phyloP scores from a whole-genome alignment of 2,888 invertebrate species.

The Hypomecis atomaria region DNA sequence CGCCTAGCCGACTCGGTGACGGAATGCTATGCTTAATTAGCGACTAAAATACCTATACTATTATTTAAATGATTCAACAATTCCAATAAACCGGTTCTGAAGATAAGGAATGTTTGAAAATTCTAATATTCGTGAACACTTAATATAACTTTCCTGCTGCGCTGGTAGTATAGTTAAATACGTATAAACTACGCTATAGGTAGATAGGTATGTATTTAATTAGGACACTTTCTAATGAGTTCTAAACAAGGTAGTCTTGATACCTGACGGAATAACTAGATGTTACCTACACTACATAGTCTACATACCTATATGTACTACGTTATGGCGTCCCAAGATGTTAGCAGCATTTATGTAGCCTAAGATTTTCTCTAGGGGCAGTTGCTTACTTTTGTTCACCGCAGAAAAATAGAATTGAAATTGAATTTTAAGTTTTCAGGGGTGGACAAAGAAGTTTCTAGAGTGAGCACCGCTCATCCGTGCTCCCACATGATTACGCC shows the following conservation, averaged over 20 bases:
- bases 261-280: background rate
- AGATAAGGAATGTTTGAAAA: conserved; percentile 13
- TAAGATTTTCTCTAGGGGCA: no score
- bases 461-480: no score
- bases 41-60: conserved; percentile 14
- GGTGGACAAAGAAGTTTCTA: no score
- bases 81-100: conserved; percentile 24
- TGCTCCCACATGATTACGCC: no score
- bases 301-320: background rate
- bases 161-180: background rate
- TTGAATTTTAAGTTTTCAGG: no score
- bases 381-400: no score
- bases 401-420: no score
- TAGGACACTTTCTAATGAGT: conserved; percentile 5
- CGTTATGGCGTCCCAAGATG: background rate
- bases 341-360: no score
- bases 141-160: background rate
- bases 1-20: conserved; percentile 45
- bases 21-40: conserved; percentile 51
- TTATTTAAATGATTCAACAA: conserved; percentile 7
- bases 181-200: no score
- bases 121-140: background rate
- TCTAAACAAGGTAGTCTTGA: background rate
- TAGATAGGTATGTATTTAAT: background rate
- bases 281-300: background rate